These are phyloP conservation scores for Agonopterix arenella DNA, from an alignment of 2,888 invertebrate genomes.

Conservation along the genomic window DNA sequence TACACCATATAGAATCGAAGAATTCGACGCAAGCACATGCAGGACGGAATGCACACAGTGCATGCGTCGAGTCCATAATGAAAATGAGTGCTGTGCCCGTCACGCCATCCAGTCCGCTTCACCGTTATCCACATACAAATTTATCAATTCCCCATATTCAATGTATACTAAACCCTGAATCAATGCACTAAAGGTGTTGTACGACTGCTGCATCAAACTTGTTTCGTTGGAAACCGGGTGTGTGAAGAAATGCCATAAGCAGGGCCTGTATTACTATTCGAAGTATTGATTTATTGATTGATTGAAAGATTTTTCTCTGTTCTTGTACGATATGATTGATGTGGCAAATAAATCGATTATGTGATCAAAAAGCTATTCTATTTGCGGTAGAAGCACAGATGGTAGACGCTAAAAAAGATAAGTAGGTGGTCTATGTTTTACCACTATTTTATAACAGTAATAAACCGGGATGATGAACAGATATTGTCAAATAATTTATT, in stretches of 20 bases:
- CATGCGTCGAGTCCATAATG: conserved; percentile 43
- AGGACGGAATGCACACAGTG: conserved; percentile 44
- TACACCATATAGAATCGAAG: background rate
- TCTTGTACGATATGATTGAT: conserved; percentile 6
- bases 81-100: conserved; percentile 48
- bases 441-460: too few species aligned
- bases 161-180: conserved; percentile 24
- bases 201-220: background rate
- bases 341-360: conserved; percentile 1
- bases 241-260: conserved; percentile 22
- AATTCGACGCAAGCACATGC: conserved; percentile 5
- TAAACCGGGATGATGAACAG: too few species aligned
- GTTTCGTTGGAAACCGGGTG: conserved; percentile 13
- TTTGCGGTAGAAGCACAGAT: too few species aligned
- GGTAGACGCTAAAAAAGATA: too few species aligned
- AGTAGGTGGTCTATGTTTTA: too few species aligned
- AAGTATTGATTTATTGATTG: conserved; percentile 30
- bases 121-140: conserved; percentile 40
- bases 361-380: background rate
- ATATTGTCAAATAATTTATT: too few species aligned
- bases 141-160: conserved; percentile 13
- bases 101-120: conserved; percentile 32
- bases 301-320: conserved; percentile 17
- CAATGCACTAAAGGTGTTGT: conserved; percentile 18
- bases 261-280: conserved; percentile 16